Conservation (phyloP, 2,888 invertebrate genomes). For the Cerastoderma edule region DNA sequence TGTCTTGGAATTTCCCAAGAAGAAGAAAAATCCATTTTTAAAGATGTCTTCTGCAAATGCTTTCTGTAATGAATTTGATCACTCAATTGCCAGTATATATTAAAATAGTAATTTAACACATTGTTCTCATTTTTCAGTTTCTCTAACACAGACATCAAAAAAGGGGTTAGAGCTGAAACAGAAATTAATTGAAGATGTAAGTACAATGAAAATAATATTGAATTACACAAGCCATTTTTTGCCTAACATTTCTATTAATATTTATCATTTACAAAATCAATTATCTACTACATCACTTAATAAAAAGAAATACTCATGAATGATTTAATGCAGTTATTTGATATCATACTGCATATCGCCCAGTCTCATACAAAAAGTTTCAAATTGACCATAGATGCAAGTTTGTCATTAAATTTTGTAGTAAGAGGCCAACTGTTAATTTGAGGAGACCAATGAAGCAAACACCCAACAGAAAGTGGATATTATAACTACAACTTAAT, state of each 20-base stretch:
- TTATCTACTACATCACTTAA: too few species aligned
- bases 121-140: conserved; percentile 88
- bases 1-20: neutral
- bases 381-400: too few species aligned
- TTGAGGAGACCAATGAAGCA: too few species aligned
- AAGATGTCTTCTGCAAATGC: neutral
- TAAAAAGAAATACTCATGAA: too few species aligned
- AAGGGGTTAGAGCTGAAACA: conserved; percentile 95
- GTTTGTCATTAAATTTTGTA: too few species aligned
- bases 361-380: too few species aligned
- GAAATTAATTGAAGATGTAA: conserved; percentile 91
- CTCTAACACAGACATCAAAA: conserved; percentile 96
- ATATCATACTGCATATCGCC: too few species aligned
- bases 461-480: too few species aligned
- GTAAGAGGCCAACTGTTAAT: too few species aligned
- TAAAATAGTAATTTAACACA: neutral
- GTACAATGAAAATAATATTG: conserved; percentile 6
- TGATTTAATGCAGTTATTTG: too few species aligned
- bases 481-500: too few species aligned
- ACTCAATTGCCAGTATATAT: neutral
- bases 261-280: too few species aligned
- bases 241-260: neutral
- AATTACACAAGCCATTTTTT: neutral
- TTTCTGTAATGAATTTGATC: neutral
- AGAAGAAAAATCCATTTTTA: neutral